Percentiles rank a stretch among this genome's conserved stretches.
Evolutionary conservation across 2,113 vertebrate genomes (phyloP).

Genomic region (Percina caprodes): DNA sequence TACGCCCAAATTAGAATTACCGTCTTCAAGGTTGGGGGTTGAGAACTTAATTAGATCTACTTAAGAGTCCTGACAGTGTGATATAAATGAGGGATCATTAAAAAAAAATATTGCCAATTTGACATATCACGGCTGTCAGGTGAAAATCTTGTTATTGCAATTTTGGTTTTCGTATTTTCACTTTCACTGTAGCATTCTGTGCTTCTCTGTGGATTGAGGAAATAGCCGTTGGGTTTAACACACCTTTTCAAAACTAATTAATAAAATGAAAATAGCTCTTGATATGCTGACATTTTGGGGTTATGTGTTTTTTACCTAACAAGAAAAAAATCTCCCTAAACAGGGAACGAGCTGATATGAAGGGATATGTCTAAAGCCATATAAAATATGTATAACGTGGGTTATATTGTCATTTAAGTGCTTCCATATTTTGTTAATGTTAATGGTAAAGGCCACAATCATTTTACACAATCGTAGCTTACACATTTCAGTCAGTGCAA

Average conservation of each 20-base stretch:
- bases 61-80: slow-evolving; percentile 19
- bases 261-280: slow-evolving; percentile 18
- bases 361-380: neutral
- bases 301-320: slow-evolving; percentile 3
- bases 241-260: slow-evolving; percentile 58
- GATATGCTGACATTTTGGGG: slow-evolving; percentile 38
- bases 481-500: slow-evolving; percentile 4
- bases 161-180: slow-evolving; percentile 30
- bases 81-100: slow-evolving; percentile 30
- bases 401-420: neutral
- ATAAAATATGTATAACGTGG: neutral
- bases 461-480: neutral
- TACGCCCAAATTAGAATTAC: slow-evolving; percentile 13
- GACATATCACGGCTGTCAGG: slow-evolving; percentile 21
- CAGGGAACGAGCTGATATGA: neutral
- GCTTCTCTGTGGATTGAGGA: slow-evolving; percentile 17
- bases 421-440: neutral
- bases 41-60: slow-evolving; percentile 21
- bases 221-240: slow-evolving; percentile 39
- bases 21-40: slow-evolving; percentile 18
- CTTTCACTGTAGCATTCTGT: slow-evolving; percentile 1
- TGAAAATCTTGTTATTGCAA: slow-evolving; percentile 46
- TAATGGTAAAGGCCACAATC: neutral
- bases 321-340: slow-evolving; percentile 11
- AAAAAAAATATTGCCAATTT: slow-evolving; percentile 27